Evolutionary conservation across 1,140 invertebrate species (phyloP).

Genomic region (Apis cerana): DNA sequence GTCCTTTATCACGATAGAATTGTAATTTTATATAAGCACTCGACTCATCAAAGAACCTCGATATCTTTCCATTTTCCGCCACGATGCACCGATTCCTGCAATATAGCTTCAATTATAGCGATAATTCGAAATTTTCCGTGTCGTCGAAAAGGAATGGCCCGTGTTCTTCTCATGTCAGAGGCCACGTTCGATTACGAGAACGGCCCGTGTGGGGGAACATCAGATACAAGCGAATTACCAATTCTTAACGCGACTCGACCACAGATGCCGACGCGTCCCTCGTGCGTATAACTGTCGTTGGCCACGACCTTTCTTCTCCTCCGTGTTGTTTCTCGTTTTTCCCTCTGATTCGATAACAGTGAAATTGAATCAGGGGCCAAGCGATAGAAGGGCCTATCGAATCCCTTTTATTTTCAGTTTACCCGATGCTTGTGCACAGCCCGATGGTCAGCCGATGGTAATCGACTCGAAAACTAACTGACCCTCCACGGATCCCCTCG

Average conservation of each 20-base stretch:
- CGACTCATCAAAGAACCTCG: background rate
- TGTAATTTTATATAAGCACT: background rate
- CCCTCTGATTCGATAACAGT: background rate
- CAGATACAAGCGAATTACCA: background rate
- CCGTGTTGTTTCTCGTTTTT: no score
- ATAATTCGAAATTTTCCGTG: constrained; percentile 12
- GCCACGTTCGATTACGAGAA: constrained; percentile 24
- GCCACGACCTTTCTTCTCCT: background rate
- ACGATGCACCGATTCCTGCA: background rate
- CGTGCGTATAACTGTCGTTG: constrained; percentile 20
- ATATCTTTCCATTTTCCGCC: constrained; percentile 11
- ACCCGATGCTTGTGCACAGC: constrained; percentile 3
- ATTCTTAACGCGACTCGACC: constrained; percentile 7
- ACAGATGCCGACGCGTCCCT: background rate
- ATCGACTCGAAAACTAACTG: constrained; percentile 19
- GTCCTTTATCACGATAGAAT: background rate
- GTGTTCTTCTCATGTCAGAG: background rate
- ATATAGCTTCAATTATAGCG: background rate
- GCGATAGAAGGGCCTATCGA: constrained; percentile 12
- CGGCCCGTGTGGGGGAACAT: constrained; percentile 9
- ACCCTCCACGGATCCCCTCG: background rate
- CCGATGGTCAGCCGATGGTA: background rate
- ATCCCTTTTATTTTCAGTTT: constrained; percentile 18
- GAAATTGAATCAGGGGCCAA: constrained; percentile 27
- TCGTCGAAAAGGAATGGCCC: background rate